Evolutionary conservation across 2,113 vertebrate genomes (phyloP), one percentile per base, ranked within the genome.

Genomic region (Sialia sialis): DNA sequence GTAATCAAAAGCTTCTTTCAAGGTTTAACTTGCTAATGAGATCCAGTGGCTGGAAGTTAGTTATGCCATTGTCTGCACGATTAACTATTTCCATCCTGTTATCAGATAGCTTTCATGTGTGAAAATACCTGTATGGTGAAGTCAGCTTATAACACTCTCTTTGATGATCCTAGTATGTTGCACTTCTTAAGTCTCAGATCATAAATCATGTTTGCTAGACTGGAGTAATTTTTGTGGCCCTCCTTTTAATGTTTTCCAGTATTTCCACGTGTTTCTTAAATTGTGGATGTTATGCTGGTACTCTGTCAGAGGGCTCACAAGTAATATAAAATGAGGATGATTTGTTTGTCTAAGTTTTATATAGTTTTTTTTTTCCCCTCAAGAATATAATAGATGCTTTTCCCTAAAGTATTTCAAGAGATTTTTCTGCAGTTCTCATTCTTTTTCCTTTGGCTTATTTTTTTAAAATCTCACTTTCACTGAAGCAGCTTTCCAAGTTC

Each of bases 1-100:
- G 90, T 86, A 96, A 96, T 95, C 88, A 96, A 95, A 96, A 94
- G 63, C 90, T 90, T 90, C 72, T 96, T 94, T 95, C 83, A 96
- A 92, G 82, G 94, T 93, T 95, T 96, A 93, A 84, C 90, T 94
- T 88, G 90, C 75, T 96, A 96, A 96, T 95, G 88, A 96, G 90
- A 90, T 88, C 94, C 94, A 92, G 94, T 84, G 90, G 29, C 83
- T 94, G 83, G 67, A 95, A 90, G 90, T 94, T 96, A 94, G 92
- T 95, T 94, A 74, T 88, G 68, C 67, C 46, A 80, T 94, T 96
- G 95, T 93, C 55, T 92, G 72, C 83, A 59, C 17, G 75, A 93
- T 96, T 96, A 96, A 95, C 94, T 95, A n/a, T 94, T 96, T 96
- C 83, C 64, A 83, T 90, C 43, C 90, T 95, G 67, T 69, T 90